Evolutionary conservation across 2,113 vertebrate species (phyloP).

Genomic region (Grammomys dolichurus): DNA sequence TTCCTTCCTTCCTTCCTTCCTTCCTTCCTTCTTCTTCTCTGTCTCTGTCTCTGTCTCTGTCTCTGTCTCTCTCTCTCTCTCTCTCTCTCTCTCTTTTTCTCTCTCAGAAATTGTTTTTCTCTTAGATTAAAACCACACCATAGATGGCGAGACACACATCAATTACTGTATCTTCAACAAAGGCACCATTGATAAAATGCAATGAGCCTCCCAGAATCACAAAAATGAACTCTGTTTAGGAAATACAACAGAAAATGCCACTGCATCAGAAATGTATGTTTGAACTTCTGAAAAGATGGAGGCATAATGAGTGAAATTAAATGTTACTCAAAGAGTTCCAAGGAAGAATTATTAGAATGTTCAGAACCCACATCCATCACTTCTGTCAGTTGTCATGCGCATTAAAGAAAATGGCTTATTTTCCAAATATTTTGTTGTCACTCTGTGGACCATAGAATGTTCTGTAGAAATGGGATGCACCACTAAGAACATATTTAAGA

Average conservation of each 20-base stretch:
- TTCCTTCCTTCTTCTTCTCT: no score
- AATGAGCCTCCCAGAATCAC: slow-evolving; percentile 87
- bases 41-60: no score
- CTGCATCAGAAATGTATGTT: slow-evolving; percentile 48
- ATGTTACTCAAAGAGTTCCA: slow-evolving; percentile 27
- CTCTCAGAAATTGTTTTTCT: slow-evolving; percentile 95
- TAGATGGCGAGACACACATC: slow-evolving; percentile 91
- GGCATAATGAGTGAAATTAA: slow-evolving; percentile 30
- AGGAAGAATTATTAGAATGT: slow-evolving; percentile 10
- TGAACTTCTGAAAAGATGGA: rapidly evolving
- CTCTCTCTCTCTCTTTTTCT: neutral
- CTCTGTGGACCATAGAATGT: neutral
- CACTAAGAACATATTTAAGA: neutral
- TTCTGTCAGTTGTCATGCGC: neutral
- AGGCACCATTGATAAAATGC: slow-evolving; percentile 92
- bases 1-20: no score
- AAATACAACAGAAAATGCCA: slow-evolving; percentile 88
- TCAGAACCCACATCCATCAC: neutral
- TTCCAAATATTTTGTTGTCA: slow-evolving; percentile 20
- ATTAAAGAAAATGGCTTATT: neutral
- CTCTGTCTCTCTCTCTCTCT: no score
- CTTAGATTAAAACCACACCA: slow-evolving; percentile 97
- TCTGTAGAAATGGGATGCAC: neutral
- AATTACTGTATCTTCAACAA: slow-evolving; percentile 93
- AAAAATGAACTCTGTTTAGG: slow-evolving; percentile 87